These are phyloP conservation scores for Cheirogaleus medius DNA, from an alignment of 2,113 vertebrate species.

Conservation along the genomic window DNA sequence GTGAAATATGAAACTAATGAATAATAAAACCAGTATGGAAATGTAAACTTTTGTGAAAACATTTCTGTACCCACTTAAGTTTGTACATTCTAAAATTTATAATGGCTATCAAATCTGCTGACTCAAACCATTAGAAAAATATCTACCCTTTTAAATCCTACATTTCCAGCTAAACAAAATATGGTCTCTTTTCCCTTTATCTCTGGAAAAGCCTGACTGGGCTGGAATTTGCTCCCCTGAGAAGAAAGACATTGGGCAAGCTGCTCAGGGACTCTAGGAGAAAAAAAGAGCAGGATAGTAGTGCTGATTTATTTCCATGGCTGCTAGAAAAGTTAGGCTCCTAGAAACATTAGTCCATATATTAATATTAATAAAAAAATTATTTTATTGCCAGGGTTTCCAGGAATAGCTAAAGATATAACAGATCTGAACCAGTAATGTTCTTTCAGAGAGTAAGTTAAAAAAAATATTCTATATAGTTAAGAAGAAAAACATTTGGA, in stretches of 20 bases:
- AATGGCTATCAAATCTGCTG: background rate
- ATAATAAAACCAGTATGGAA: background rate
- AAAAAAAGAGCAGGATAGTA: background rate
- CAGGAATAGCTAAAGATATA: background rate
- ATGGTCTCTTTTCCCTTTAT: background rate
- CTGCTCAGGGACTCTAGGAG: background rate
- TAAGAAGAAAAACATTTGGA: background rate
- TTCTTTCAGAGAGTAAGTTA: slow-evolving; percentile 18
- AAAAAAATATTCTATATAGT: background rate
- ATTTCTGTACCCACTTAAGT: slow-evolving; percentile 16
- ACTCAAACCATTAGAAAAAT: background rate
- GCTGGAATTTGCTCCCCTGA: background rate
- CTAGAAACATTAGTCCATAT: background rate
- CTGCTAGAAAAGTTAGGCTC: background rate
- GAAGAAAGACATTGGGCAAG: background rate
- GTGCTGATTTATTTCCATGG: background rate
- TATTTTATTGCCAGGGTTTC: background rate
- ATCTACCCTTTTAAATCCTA: background rate
- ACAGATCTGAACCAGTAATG: background rate
- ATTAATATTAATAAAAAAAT: background rate
- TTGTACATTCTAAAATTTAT: background rate
- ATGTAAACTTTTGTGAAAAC: slow-evolving; percentile 1
- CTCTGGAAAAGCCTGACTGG: background rate
- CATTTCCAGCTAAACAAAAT: background rate
- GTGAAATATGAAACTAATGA: slow-evolving; percentile 54